Percentiles rank a stretch among this genome's conserved stretches.
Conservation (phyloP, 2,888 invertebrate genomes). For the Smittia sp. region DNA sequence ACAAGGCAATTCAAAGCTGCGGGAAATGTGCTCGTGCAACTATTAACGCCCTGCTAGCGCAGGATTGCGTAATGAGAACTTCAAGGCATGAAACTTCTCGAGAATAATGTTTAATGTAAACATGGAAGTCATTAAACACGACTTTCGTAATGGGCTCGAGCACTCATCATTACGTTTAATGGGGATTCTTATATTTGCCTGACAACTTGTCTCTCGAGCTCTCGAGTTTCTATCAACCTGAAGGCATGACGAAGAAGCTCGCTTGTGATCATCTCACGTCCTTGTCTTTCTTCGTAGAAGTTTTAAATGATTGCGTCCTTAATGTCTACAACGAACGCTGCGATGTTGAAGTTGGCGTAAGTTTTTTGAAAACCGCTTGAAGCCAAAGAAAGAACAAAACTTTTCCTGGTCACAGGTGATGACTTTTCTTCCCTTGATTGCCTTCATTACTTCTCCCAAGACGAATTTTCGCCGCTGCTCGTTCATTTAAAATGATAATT, state of each 20-base stretch:
- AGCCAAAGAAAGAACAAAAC: background rate
- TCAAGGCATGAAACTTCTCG: background rate
- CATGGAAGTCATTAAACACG: slow-evolving; percentile 9
- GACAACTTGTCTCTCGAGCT: background rate
- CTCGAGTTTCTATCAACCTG: slow-evolving; percentile 1
- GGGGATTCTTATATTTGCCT: background rate
- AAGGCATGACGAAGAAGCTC: slow-evolving; percentile 6
- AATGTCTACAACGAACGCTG: background rate
- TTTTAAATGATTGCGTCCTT: too few species aligned
- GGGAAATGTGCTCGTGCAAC: background rate
- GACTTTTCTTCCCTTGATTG: slow-evolving; percentile 5
- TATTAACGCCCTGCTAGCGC: background rate
- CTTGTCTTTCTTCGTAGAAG: background rate
- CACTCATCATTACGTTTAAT: slow-evolving; percentile 38
- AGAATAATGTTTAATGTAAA: background rate
- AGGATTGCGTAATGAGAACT: slow-evolving; percentile 3
- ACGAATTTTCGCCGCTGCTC: background rate
- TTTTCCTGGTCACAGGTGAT: slow-evolving; percentile 31
- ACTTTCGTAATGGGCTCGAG: slow-evolving; percentile 22
- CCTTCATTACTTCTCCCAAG: slow-evolving; percentile 15
- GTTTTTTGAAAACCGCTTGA: background rate
- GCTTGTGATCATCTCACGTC: background rate
- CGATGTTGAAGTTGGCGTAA: background rate
- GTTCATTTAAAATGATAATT: slow-evolving; percentile 31
- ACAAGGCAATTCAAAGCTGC: too few species aligned